Evolutionary conservation across 2,797 vertebrate genomes (phyloP), one percentile per base, ranked within the genome.

Genomic region (Halcyon chelicuti): DNA sequence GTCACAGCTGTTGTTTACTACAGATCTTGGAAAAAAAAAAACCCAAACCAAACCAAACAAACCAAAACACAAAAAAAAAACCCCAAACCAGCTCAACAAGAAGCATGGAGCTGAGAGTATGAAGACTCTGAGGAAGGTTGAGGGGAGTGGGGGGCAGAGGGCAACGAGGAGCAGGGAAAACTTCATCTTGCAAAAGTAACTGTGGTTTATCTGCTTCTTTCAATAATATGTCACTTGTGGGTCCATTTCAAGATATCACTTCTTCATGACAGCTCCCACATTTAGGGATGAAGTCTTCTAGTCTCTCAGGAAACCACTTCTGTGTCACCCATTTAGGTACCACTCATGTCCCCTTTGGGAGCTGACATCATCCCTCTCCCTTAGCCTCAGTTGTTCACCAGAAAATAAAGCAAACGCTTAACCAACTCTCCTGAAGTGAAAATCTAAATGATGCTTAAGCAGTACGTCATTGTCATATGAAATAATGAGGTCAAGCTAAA

Each of bases 1-100:
- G 51, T 81, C 94, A 90, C 94, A 93, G 85, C 85, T 94, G 87
- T 52, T 95, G 85, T 86, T 96, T 90, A 94, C 96, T 90, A 93
- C 10, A 66, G 39, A 80, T 49, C 22, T 37, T 31, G 10, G 73
- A 62, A 84, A 33, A 49, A 80, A 26, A 37, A 54, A 35, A 37
- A 12, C 20, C 20, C 9, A 33, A 35, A 18, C 20, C n/a, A 9
- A 33, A 35, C 11, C 10, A 47, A 46, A 63, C 20, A 28, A 52
- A 52, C 25, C 49, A 25, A 51, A 26, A 20, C 25, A 44, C 22
- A 52, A 14, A 51, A 51, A 28, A 51, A 14, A 15, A 26, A 25
- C 25, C 49, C 26, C 6, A 52, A 51, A 47, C 15, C 66, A 84
- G 14, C 49, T 79, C 80, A 37, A 17, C 14, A 29, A 62, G 85